Base-by-base conservation (phyloP, 2,888 invertebrate species). In the Phania funesta region DNA sequence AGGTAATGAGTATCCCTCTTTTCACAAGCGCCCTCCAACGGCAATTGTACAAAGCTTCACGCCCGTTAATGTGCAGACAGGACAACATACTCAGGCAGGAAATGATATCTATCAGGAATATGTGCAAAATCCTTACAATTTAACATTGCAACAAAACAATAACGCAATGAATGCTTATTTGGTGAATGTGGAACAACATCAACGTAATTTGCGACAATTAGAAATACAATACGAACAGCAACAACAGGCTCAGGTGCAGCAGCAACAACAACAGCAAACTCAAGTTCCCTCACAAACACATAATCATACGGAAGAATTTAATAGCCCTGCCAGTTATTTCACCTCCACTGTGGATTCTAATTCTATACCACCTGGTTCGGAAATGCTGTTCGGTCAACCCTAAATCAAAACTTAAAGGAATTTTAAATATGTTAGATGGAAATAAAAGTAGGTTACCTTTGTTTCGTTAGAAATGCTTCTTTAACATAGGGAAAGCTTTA, bases 301-400 rank as follows among this genome's bases (percentile, higher is more conserved):
- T 54, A 41, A 70, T n/a, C 58, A 77, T 73, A 50, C 79, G 3
- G 80, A 83, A 73, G 83, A 85, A 35, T 77, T 81, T 67, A 81
- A 86, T 44, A 84, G 87, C 84, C 94, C 94, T 85, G 92, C 94
- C 0, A 94, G 93, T 87, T 95, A 94, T 87, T 95, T 95, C 86
- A 92, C 92, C 32, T 92, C 92, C 0, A 91, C 91, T 3, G 92
- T 92, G 50, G 92, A 92, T 48, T 92, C 92, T 11, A 90, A 89
- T 78, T 87, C 88, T 78, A 92, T 93, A 81, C 93, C 93, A 5
- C 92, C 93, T 0, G 94, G 94, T 0, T 93, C 94, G 0, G 94
- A 95, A 86, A 92, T 93, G 84, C 88, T 94, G 4, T 95, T 93
- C 84, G 92, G 92, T 26, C 88, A 89, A 71, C 91, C 90, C 58